Conservation (phyloP, 2,797 vertebrate species). For the Coregonus sp. region DNA sequence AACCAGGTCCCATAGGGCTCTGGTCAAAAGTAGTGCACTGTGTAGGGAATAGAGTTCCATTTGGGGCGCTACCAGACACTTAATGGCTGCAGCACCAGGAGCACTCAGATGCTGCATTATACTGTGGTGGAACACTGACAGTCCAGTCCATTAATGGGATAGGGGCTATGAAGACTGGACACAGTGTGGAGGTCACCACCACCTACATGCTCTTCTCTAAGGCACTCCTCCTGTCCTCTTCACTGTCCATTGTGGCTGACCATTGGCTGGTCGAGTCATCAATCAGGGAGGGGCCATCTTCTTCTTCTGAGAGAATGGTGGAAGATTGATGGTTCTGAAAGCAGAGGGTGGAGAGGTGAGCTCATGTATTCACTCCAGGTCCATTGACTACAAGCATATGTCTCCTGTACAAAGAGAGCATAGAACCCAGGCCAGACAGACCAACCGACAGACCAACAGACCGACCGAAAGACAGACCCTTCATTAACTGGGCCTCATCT, state of each 20-base stretch:
- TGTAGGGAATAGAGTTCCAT: neutral
- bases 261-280: slow-evolving; percentile 63
- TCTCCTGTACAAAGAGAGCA: neutral
- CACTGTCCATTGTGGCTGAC: slow-evolving; percentile 68
- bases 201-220: slow-evolving; percentile 87
- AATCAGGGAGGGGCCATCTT: slow-evolving; percentile 48
- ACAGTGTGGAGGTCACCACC: neutral
- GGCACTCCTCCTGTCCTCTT: slow-evolving; percentile 78
- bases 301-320: slow-evolving; percentile 57
- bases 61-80: neutral
- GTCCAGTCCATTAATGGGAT: neutral
- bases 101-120: neutral
- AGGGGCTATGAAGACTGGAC: neutral
- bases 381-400: neutral
- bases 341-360: neutral
- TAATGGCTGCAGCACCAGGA: neutral
- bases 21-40: no score
- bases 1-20: neutral
- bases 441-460: no score
- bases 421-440: slow-evolving; percentile 6
- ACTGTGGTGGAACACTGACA: neutral
- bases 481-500: slow-evolving; percentile 25
- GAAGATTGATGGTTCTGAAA: slow-evolving; percentile 55
- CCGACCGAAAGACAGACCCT: neutral
- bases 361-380: neutral